Base-by-base conservation (phyloP, 2,797 vertebrate species). In the Enteromius fasciolatus region DNA sequence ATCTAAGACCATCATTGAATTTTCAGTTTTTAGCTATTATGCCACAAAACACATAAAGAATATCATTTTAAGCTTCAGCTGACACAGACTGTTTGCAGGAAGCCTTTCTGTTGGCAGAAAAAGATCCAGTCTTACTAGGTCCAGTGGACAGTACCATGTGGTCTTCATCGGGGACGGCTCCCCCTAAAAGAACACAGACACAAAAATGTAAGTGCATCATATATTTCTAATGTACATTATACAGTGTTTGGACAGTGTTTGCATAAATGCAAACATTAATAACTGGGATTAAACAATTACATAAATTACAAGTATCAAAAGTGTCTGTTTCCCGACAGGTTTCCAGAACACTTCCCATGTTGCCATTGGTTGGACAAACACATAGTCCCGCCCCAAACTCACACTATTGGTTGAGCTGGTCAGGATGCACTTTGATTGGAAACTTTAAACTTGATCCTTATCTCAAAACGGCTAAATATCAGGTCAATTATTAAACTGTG, bases 81-180 rank as follows among this genome's bases (percentile, higher is more conserved):
- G 68, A 17, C 41, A 36, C 9, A 36, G 2, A 54, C 20, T 6
- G 25, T 74, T 33, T 54, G 12, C n/a, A 81, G 50, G 66, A 63
- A 74, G 28, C 36, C 36, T 72, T 72, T 46, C 8, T 41, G n/a
- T 25, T 17, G 23, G 48, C 39, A 59, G 28, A 63, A 10, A 54
- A 18, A 20, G 54, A 20, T 7, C 4, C 28, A 41, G 52, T 17
- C 93, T 91, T 89, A 95, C 95, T 93, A 94, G 87, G 86, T 95
- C 92, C 81, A 95, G 90, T 69, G 94, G 94, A 85, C 94, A 95
- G 93, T 95, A 95, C 95, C 95, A 95, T 81, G 94, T 95, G 1
- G 94, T 95, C 92, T 95, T 95, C 94, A 95, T 95, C 23, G 92
- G 89, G 54, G 92, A 92, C 63, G 92, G 85, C 66, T 94, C 94